Evolutionary conservation across 2,113 vertebrate genomes (phyloP), one percentile per base, ranked within the genome.

Genomic region (Aegotheles bennettii): DNA sequence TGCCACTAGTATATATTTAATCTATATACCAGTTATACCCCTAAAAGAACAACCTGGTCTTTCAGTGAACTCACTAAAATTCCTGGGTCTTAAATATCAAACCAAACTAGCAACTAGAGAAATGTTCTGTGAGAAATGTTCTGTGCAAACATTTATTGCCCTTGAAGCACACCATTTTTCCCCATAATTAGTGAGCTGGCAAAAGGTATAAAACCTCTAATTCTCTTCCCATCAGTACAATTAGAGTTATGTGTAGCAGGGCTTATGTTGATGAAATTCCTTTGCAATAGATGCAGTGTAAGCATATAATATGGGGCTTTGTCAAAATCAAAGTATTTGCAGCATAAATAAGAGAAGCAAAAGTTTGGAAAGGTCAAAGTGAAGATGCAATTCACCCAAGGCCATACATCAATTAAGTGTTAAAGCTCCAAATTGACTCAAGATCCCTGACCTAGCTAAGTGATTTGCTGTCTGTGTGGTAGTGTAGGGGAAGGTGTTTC

Each of bases 321-420:
- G 42, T n/a, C 2, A 2, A 92, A 74, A 93, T 57, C 54, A 77
- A 94, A 91, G 54, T 11, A 16, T 76, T 80, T 61, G 21, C 70
- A 93, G 53, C 54, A 69, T 59, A 77, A 94, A 56, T 77, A 91
- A 86, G 75, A 69, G 67, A 83, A 94, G 76, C 33, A 73, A 59
- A 95, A 95, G 50, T 85, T 71, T 86, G 26, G 26, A 63, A 94
- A 89, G 70, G 87, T 90, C 80, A 67, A 26, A 90, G 28, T 48
- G 40, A 91, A 91, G 67, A 77, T 77, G 24, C 13, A 43, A 83
- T 93, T 89, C 91, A 42, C 50, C 24, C 33, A 80, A 38, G 63
- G 59, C 31, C 21, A 48, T 60, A 43, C 13, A 48, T 65, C 47
- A 84, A 80, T 84, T 89, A 75, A 54, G 18, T 76, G 53, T 48